Evolutionary conservation across 1,140 invertebrate species (phyloP), one percentile per base, ranked within the genome.

Genomic region (Anastatus disparis): DNA sequence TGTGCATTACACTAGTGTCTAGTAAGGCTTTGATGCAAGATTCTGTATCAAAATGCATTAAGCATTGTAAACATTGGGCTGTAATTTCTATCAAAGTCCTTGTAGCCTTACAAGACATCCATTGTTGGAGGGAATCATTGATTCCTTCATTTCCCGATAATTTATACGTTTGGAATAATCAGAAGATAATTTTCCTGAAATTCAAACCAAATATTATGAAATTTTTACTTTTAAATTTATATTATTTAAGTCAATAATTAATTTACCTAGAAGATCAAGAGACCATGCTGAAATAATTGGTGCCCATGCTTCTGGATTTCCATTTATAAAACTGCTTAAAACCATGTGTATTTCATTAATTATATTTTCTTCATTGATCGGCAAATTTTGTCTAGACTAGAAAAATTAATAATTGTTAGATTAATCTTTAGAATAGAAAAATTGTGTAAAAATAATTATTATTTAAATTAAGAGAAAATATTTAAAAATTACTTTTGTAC

Each of bases 241-340:
- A 35, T n/a, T n/a, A 35, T 35, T 38, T 20, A 17, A 26, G 24
- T 40, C 29, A 29, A 40, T 46, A 24, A 24, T 56, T 29, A 67
- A n/a, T 8, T 59, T 90, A 86, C 94, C 94, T 46, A 96, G 86
- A 53, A 95, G 83, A 78, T 93, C 92, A 44, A 95, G 86, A n/a
- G 93, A 93, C 94, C 94, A 96, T 56, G 90, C 89, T 17, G 93
- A 94, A 65, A 95, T 90, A 44, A 94, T 90, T 3, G 93, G 91
- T 26, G 91, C 90, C 93, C 93, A 96, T 1, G 93, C 90, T 76
- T 90, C 87, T 22, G 91, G 89, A 77, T 91, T 92, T 63, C 88
- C 87, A 77, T 89, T 90, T 38, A 96, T 89, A 75, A 94, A 90
- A 63, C 77, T 86, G 46, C 87, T 87, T 8, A 93, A 80, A 27